phyloP scores from a whole-genome alignment of 2,797 vertebrate genomes.

The Lepilemur septentrionalis region DNA sequence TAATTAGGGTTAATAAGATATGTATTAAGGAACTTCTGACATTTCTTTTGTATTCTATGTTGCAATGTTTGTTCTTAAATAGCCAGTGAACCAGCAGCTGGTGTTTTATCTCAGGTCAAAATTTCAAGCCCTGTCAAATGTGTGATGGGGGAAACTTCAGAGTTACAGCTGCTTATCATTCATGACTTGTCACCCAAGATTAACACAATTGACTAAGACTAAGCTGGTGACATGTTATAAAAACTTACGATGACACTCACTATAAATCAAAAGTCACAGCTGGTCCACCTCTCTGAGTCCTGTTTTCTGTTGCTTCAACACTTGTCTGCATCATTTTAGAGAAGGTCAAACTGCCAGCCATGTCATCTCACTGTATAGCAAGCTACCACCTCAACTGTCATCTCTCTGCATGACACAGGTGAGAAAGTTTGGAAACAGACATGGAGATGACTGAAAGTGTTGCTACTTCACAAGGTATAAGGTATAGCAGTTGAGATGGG shows the following conservation, averaged over 20 bases:
- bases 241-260: slow-evolving; percentile 70
- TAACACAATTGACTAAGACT: slow-evolving; percentile 75
- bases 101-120: slow-evolving; percentile 55
- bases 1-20: neutral
- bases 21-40: neutral
- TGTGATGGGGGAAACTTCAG: slow-evolving; percentile 67
- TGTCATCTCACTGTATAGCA: neutral
- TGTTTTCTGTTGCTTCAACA: neutral
- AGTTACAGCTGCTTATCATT: slow-evolving; percentile 77
- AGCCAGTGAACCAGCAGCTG: slow-evolving; percentile 38
- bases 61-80: slow-evolving; percentile 49
- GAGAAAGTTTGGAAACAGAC: neutral
- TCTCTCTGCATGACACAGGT: neutral
- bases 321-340: slow-evolving; percentile 48
- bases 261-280: slow-evolving; percentile 69
- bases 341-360: slow-evolving; percentile 30
- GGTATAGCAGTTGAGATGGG: neutral
- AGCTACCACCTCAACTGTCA: neutral
- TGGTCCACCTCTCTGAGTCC: neutral
- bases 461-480: neutral
- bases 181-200: slow-evolving; percentile 79
- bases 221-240: slow-evolving; percentile 75
- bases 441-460: neutral
- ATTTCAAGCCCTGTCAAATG: slow-evolving; percentile 75
- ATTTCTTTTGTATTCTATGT: neutral